Evolutionary conservation across 2,113 vertebrate species (phyloP), one percentile per base, ranked within the genome.

Genomic region (Periophthalmodon schlosseri): DNA sequence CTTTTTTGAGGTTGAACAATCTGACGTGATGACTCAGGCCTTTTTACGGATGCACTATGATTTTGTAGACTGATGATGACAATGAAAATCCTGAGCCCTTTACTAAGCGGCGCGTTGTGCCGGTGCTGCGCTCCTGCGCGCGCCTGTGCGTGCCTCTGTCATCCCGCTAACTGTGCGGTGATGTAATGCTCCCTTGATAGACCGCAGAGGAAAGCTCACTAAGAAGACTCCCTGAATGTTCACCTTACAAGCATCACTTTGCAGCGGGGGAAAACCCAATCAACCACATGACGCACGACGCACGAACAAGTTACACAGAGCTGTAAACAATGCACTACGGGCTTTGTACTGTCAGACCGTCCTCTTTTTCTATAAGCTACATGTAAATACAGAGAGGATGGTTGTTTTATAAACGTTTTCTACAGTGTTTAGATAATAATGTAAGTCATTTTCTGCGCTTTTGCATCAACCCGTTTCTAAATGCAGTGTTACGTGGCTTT

Each of bases 111-210:
- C 66, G 12, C 34, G 75, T 72, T 72, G 79, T 81, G 63, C 58
- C 18, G 34, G 61, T 39, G 5, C 60, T 36, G 60, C 60, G 71
- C 49, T 50, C 52, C 76, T 74, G n/a, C n/a, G n/a, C n/a, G n/a
- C n/a, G n/a, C n/a, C n/a, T n/a, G 76, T 70, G 64, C 66, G 44
- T 34, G 72, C 69, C 80, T 74, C 81, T 74, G 82, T 83, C 88
- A 85, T 88, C 85, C 75, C 77, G 50, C 75, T 78, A 72, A 86
- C 80, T 88, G 84, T 76, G 70, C 77, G 83, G 86, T 94, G 93
- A 94, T 89, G 91, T 94, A 91, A 93, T 92, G 75, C 84, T 94
- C 94, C 90, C 92, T 72, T 75, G 92, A 76, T 80, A 70, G 12
- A 80, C 54, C 54, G 75, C 73, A 88, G 84, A 89, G 90, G 78